A percentile compares a stretch with the other conserved stretches of the same genome.
These are phyloP conservation scores for Ellobius talpinus DNA, from an alignment of 2,113 vertebrate species.

Conservation along the genomic window DNA sequence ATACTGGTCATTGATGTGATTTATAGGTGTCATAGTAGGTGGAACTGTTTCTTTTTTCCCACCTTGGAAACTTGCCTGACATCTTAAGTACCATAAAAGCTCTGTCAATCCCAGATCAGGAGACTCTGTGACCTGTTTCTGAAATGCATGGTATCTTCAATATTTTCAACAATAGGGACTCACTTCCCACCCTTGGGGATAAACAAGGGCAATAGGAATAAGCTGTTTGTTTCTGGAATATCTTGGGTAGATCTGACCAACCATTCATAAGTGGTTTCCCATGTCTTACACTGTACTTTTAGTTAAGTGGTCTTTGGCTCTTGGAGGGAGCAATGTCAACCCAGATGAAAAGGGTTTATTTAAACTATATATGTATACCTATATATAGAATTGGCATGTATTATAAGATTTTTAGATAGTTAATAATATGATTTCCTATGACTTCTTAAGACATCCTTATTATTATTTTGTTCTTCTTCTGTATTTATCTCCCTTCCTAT, in stretches of 20 bases:
- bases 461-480: background rate
- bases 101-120: background rate
- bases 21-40: background rate
- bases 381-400: background rate
- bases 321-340: background rate
- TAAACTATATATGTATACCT: background rate
- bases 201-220: background rate
- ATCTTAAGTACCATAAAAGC: background rate
- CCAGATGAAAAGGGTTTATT: background rate
- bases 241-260: background rate
- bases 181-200: background rate
- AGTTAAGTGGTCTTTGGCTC: background rate
- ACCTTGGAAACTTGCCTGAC: background rate
- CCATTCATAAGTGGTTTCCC: background rate
- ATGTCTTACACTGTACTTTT: background rate
- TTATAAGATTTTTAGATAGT: background rate
- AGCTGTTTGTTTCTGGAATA: background rate
- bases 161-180: background rate
- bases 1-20: background rate
- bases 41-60: background rate
- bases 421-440: background rate
- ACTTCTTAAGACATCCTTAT: background rate
- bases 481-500: background rate
- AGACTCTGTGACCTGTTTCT: background rate
- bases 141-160: background rate